phyloP scores from a whole-genome alignment of 2,797 vertebrate genomes.

The Anguilla obscura region DNA sequence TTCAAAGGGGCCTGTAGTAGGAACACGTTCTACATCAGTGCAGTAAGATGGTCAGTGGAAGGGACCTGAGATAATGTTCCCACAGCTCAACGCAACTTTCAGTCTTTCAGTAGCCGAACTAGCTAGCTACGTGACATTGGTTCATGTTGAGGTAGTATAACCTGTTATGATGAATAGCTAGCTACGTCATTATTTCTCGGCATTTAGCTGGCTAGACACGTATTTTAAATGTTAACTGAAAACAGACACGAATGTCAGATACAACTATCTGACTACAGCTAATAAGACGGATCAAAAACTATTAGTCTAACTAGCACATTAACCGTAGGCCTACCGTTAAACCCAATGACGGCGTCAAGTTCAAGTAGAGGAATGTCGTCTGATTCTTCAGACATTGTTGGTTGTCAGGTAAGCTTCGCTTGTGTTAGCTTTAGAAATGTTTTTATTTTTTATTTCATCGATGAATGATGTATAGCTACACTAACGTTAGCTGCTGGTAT shows the following conservation, averaged over 20 bases:
- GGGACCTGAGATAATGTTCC: too few relatives aligned
- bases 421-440: background rate
- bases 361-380: conserved; percentile 45
- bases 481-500: background rate
- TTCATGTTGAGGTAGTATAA: too few relatives aligned
- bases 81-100: too few relatives aligned
- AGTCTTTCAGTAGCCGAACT: too few relatives aligned
- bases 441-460: background rate
- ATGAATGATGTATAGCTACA: background rate
- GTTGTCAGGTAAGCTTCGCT: background rate
- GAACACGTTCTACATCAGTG: too few relatives aligned
- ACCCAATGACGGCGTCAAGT: conserved; percentile 68
- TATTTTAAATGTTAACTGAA: background rate
- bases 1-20: too few relatives aligned
- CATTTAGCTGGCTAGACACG: background rate
- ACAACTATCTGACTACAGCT: too few relatives aligned
- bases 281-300: too few relatives aligned
- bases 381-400: conserved; percentile 42
- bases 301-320: background rate
- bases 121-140: too few relatives aligned
- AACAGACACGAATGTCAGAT: background rate
- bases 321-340: conserved; percentile 67
- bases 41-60: too few relatives aligned
- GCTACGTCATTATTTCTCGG: background rate
- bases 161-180: too few relatives aligned